Base-by-base conservation (phyloP, 1,140 invertebrate genomes). In the Leptinotarsa undecemlineata region DNA sequence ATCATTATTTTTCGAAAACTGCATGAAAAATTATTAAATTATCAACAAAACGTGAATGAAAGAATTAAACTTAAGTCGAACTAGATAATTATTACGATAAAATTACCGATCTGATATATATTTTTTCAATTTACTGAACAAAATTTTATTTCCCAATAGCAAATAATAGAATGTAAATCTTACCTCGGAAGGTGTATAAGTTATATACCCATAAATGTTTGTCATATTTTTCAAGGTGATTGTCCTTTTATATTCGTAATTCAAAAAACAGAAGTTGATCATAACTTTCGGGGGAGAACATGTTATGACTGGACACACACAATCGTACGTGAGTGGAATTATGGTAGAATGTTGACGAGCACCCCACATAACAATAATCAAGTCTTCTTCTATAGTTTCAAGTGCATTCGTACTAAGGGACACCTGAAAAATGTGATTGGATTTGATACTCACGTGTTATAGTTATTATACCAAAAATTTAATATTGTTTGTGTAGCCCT, bases 241-340 rank as follows among this genome's bases (percentile, higher is more conserved):
- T 19, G 57, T 47, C 63, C 71, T 63, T 3, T 75, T 76, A 63
- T 81, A 81, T 0, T 66, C 57, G 47, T 76, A 74, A 20, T 74
- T 80, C 19, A 81, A 72, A 71, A 81, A 81, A 47, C 79, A 78
- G 48, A 78, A 77, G 26, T 72, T 76, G 5, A 81, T 76, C 14
- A 73, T 51, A 21, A 81, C 71, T 21, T 77, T 73, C 48, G 74
- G 33, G 14, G 75, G 76, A 19, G 60, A 23, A 48, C 70, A 76
- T 21, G 26, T 42, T 26, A 81, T 47, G 13, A 68, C 17, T 6
- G 80, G 80, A 17, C 72, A 62, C 21, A 51, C 57, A 19, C 72
- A 74, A 17, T 69, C 62, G 61, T 80, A 81, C 17, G 20, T 60
- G n/a, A 80, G 60, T 6, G 67, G 72, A 11, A 79, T 51, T 2